Conservation (phyloP, 2,797 vertebrate species). For the Cichlasoma orientale region DNA sequence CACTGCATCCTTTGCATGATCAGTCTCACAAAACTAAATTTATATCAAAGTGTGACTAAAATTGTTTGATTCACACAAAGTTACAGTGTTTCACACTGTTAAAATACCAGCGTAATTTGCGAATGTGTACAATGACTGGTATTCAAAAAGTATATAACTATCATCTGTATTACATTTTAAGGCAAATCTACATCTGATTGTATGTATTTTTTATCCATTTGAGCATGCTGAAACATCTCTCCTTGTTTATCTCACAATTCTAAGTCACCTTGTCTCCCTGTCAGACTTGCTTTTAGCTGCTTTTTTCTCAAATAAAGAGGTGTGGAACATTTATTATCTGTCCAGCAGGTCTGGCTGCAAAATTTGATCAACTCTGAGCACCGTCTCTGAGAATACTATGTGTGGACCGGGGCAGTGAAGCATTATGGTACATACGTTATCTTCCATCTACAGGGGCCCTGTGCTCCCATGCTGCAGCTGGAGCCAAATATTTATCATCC, state of each 20-base stretch:
- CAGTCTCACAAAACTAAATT: background rate
- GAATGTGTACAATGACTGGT: background rate
- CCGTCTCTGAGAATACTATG: conserved; percentile 38
- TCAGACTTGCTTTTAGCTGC: conserved; percentile 22
- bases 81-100: background rate
- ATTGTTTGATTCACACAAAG: background rate
- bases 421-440: conserved; percentile 63
- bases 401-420: conserved; percentile 42
- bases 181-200: background rate
- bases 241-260: background rate
- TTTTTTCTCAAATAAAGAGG: conserved; percentile 25
- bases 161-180: background rate
- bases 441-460: conserved; percentile 60
- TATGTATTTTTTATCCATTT: background rate
- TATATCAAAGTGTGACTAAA: background rate
- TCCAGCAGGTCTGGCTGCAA: conserved; percentile 30
- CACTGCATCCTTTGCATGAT: background rate
- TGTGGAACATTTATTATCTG: conserved; percentile 38
- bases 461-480: conserved; percentile 62
- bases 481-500: conserved; percentile 76
- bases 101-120: background rate
- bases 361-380: conserved; percentile 53
- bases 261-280: conserved; percentile 24
- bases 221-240: background rate
- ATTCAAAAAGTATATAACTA: background rate